These are phyloP conservation scores for Phalacrocorax aristotelis DNA, from an alignment of 2,113 vertebrate species.

Conservation along the genomic window DNA sequence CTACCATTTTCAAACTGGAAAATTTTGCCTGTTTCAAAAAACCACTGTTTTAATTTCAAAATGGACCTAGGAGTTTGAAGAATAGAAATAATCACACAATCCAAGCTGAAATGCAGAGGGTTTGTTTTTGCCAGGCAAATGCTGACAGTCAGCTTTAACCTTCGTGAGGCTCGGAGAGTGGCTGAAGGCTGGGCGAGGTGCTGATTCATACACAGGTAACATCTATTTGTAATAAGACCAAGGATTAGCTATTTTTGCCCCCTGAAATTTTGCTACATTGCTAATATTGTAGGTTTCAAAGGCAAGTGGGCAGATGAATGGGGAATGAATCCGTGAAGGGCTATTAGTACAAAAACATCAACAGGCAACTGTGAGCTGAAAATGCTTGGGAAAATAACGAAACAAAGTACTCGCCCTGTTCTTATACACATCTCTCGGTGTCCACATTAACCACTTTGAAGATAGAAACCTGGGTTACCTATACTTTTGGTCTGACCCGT, in stretches of 20 bases:
- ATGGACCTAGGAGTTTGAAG: neutral
- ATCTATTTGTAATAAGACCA: neutral
- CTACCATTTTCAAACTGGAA: neutral
- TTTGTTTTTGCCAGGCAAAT: neutral
- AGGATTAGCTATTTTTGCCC: neutral
- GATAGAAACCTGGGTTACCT: neutral
- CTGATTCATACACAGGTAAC: neutral
- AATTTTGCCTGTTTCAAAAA: neutral
- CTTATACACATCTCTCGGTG: neutral
- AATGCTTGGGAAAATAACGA: neutral
- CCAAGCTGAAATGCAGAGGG: neutral
- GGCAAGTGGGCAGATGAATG: neutral
- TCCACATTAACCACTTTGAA: neutral
- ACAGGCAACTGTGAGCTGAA: neutral
- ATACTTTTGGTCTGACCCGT: neutral
- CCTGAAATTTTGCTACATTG: neutral
- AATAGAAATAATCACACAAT: neutral
- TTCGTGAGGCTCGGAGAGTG: neutral
- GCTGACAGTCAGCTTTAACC: neutral
- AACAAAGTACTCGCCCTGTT: neutral
- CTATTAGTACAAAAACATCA: neutral
- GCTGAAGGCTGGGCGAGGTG: neutral
- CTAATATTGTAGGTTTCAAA: neutral
- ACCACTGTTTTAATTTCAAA: neutral
- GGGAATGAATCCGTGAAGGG: neutral